Evolutionary conservation across 2,797 vertebrate genomes (phyloP).

Genomic region (Xenopus petersii): DNA sequence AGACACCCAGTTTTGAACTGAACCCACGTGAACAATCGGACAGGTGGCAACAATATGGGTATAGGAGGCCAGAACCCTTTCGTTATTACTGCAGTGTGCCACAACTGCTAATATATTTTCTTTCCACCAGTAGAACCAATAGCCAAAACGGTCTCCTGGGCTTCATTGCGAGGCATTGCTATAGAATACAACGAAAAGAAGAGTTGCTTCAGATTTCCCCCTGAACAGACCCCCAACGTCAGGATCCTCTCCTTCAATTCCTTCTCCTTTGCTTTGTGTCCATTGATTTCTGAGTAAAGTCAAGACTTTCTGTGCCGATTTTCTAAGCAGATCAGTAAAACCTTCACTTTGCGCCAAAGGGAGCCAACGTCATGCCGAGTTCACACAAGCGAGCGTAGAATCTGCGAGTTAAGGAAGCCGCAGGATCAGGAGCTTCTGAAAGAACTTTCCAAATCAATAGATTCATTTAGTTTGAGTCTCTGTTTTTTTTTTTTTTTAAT

Average conservation of each 20-base stretch:
- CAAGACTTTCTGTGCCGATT: slow-evolving; percentile 21
- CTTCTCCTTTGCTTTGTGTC: slow-evolving; percentile 25
- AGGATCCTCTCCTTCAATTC: slow-evolving; percentile 5
- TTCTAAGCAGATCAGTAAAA: slow-evolving; percentile 59
- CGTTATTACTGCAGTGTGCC: too few species aligned
- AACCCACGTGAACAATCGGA: too few species aligned
- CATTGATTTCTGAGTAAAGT: slow-evolving; percentile 32
- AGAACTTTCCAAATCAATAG: slow-evolving; percentile 31
- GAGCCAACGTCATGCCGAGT: slow-evolving; percentile 59
- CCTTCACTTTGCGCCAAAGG: slow-evolving; percentile 58
- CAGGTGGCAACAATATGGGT: too few species aligned
- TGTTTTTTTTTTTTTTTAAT: neutral
- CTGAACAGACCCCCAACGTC: slow-evolving; percentile 35
- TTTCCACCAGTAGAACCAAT: too few species aligned
- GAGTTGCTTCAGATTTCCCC: slow-evolving; percentile 29
- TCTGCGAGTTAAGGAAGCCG: slow-evolving; percentile 56
- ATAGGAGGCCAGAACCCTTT: too few species aligned
- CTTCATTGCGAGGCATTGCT: slow-evolving; percentile 7
- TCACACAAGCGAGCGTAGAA: slow-evolving; percentile 57
- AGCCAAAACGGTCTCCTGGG: neutral
- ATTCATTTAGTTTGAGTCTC: slow-evolving; percentile 23
- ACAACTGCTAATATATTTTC: too few species aligned
- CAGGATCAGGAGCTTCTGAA: slow-evolving; percentile 47
- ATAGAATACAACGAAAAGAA: neutral
- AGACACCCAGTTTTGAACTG: too few species aligned